Evolutionary conservation across 2,113 vertebrate genomes (phyloP).

Genomic region (Sula dactylatra): DNA sequence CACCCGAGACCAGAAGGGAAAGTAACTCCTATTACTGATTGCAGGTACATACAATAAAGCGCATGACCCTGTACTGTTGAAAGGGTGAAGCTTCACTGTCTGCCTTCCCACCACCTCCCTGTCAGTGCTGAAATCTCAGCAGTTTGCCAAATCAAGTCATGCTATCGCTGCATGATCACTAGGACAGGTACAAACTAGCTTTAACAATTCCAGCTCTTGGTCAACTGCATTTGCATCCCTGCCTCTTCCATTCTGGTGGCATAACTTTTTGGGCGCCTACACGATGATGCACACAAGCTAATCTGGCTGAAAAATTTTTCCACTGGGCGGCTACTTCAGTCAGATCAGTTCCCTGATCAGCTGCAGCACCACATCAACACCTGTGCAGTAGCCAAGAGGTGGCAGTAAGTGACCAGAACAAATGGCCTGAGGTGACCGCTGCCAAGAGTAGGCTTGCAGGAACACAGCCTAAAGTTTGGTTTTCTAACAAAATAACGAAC

Average conservation of each 20-base stretch:
- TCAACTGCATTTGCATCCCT: background rate
- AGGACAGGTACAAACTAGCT: background rate
- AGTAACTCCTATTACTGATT: background rate
- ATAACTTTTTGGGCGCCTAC: background rate
- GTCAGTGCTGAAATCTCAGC: rapidly evolving
- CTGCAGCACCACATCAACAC: background rate
- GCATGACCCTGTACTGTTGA: background rate
- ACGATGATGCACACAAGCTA: background rate
- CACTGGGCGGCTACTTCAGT: background rate
- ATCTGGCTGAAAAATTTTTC: background rate
- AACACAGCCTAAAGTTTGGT: background rate
- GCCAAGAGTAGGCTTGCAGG: background rate
- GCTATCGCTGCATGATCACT: background rate
- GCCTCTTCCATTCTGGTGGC: background rate
- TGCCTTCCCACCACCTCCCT: background rate
- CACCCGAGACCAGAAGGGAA: background rate
- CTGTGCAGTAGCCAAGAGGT: background rate
- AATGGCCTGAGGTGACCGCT: background rate
- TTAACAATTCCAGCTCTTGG: background rate
- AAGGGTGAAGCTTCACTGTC: background rate
- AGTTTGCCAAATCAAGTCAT: background rate
- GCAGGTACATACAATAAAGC: background rate
- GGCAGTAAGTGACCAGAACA: background rate
- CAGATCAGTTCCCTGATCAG: background rate
- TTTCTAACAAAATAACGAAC: background rate